Evolutionary conservation across 2,113 vertebrate species (phyloP), one percentile per base, ranked within the genome.

Genomic region (Caloenas nicobarica): DNA sequence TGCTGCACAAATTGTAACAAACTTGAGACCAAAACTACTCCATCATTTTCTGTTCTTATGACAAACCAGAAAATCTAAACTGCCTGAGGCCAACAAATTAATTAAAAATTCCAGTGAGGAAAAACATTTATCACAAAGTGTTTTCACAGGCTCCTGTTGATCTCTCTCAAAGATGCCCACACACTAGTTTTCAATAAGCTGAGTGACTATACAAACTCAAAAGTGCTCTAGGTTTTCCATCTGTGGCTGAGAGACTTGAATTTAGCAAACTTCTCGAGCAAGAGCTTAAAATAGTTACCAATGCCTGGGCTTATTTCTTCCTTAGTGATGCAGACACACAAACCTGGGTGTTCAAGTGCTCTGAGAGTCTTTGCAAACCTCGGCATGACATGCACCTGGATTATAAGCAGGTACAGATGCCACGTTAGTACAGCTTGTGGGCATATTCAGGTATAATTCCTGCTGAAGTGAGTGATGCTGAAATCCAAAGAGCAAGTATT

Each of bases 61-160:
- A 42, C 42, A 76, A 88, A 81, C 65, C 70, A 81, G 76, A 73
- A 85, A 86, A 88, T 50, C 74, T 72, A 69, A 91, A 91, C 11
- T 40, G 48, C 84, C n/a, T 58, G 60, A 42, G 81, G 81, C 70
- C 65, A 78, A 68, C 42, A 72, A 91, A 91, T 77, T 73, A 77
- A 91, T 81, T 86, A 77, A 72, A 92, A 88, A 93, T 58, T 88
- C 70, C 70, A 64, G 74, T 29, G 70, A 93, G 60, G 70, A 58
- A 78, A 88, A 91, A 62, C 42, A 58, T 78, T 81, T 72, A 78
- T 81, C 65, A 51, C 40, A 22, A 22, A 29, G 26, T 54, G 70
- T 72, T 95, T 95, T 77, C 70, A n/a, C 38, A 53, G 76, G 36
- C 54, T 73, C 29, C 23, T 81, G 80, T 48, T 88, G 38, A 81